Conservation (phyloP, 2,797 vertebrate genomes). For the Tadarida brasiliensis region DNA sequence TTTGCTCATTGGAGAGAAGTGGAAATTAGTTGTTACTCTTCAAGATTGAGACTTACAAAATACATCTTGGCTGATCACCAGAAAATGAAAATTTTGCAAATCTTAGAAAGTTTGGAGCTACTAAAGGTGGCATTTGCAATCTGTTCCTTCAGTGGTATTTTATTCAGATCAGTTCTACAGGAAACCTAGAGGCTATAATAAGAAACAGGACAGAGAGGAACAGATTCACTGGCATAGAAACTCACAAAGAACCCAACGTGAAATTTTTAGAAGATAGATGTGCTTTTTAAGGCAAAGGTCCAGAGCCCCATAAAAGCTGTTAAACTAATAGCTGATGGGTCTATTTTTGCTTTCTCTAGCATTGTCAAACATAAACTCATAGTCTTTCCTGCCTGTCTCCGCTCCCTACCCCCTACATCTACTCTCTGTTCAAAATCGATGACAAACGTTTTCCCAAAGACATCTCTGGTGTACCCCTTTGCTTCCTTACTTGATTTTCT, state of each 20-base stretch:
- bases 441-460: not conserved
- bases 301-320: not conserved
- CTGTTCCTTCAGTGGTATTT: constrained; percentile 70
- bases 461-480: not conserved
- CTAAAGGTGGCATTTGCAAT: constrained; percentile 72
- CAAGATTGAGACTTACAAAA: constrained; percentile 60
- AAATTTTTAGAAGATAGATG: constrained; percentile 28
- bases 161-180: constrained; percentile 57
- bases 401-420: not conserved
- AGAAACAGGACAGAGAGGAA: constrained; percentile 43
- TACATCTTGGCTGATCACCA: constrained; percentile 66
- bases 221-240: constrained; percentile 31
- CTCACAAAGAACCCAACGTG: not conserved
- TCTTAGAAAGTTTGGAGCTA: constrained; percentile 62
- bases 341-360: not conserved
- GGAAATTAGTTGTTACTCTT: constrained; percentile 55
- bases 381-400: not conserved
- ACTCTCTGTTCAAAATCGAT: not conserved
- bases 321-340: not conserved
- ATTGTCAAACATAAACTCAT: not conserved
- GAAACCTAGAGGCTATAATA: constrained; percentile 51
- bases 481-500: not conserved
- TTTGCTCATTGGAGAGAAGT: constrained; percentile 38
- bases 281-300: constrained; percentile 54
- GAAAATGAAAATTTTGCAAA: constrained; percentile 66